Conservation (phyloP, 2,797 vertebrate genomes). For the Thaleichthys pacificus region DNA sequence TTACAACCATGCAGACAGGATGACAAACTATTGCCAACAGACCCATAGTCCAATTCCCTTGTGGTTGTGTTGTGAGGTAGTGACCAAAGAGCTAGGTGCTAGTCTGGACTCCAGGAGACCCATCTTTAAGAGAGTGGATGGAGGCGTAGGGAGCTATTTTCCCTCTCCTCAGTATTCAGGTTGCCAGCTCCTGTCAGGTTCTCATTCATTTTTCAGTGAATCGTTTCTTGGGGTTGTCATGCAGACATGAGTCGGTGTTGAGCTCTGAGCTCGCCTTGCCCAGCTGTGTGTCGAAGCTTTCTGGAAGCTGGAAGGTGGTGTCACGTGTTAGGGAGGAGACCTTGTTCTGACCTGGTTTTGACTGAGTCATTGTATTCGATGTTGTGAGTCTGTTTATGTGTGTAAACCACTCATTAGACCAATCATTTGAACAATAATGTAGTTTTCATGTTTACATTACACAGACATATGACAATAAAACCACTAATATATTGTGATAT, state of each 20-base stretch:
- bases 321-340: not conserved
- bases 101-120: not conserved
- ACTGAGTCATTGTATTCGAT: not conserved
- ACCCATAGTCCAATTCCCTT: not conserved
- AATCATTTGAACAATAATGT: no score
- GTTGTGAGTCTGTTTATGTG: not conserved
- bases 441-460: no score
- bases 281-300: constrained; percentile 31
- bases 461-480: no score
- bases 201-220: constrained; percentile 55
- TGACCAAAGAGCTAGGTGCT: not conserved
- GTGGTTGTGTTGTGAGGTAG: not conserved
- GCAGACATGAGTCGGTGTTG: constrained; percentile 31
- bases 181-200: constrained; percentile 14
- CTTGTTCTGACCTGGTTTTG: not conserved
- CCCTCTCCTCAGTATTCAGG: not conserved
- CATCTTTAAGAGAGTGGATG: constrained; percentile 18
- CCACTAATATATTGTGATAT: no score
- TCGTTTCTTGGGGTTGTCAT: constrained; percentile 38
- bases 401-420: no score
- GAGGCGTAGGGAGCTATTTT: not conserved
- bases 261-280: constrained; percentile 24
- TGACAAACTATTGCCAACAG: constrained; percentile 5
- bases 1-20: not conserved
- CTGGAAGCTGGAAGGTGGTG: constrained; percentile 27